Base-by-base conservation (phyloP, 2,888 invertebrate genomes). In the Drosophila fungiperda region DNA sequence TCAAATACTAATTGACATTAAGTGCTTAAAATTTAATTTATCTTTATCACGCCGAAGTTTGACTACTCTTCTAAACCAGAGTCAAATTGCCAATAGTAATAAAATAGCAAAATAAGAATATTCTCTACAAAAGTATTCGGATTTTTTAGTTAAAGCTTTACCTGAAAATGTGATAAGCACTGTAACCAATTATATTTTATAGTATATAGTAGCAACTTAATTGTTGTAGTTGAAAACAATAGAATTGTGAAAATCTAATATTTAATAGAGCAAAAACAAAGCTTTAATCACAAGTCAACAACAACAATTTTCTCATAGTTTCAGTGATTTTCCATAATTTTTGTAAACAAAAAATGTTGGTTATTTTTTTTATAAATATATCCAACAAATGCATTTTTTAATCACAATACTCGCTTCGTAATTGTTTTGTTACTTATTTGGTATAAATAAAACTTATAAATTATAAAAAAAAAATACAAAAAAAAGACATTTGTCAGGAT, bases 371-470 rank as follows among this genome's bases (percentile, higher is more conserved):
- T 66, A 20, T 26, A 48, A 32, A 53, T 32, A 35, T 40, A 45
- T 52, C 11, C 35, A 71, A 71, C 59, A 70, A 76, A 35, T 17
- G 20, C 35, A 45, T 50, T 58, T 79, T 74, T 78, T 80, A 26
- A 38, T 33, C 62, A 62, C 61, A 73, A 40, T 7, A 50, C 60
- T 58, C 52, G n/a, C 20, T 50, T 12, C 5, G 32, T 29, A 72
- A 61, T 64, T 53, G 52, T 65, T 76, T 80, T 64, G 62, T 73
- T 61, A 67, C 23, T 61, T 62, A 67, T 71, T 57, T 57, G 54
- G 60, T 76, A 84, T 87, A 87, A 89, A 89, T 78, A 83, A 68
- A 40, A 32, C 87, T 89, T 87, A 83, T 8, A 50, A 69, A 52
- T 48, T 62, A 62, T 8, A 36, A 68, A 48, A 66, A 76, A 72